Evolutionary conservation across 2,797 vertebrate genomes (phyloP), one percentile per base, ranked within the genome.

Genomic region (Thunnus albacares): DNA sequence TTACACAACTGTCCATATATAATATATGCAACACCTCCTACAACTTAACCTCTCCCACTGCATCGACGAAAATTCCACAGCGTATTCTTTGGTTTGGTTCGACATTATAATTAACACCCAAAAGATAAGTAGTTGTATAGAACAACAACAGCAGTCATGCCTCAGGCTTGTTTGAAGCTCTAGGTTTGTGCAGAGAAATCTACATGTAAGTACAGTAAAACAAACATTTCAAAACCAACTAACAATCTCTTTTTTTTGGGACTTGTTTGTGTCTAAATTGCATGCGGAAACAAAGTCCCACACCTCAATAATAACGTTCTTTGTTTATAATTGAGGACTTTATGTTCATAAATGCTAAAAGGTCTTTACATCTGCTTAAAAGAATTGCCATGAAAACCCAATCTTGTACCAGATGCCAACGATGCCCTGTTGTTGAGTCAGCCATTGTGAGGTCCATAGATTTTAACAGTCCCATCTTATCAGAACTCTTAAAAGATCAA

Each of bases 21-120:
- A 45, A 58, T 53, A 17, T 60, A 38, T 73, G 53, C 52, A 82
- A 49, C 35, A 41, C 64, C 28, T 71, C 38, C 63, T 43, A 52
- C 35, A 69, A 38, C 33, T 18, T 47, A 55, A 58, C 33, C 52
- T 28, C 60, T 55, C 47, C 38, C n/a, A 45, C 43, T n/a, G 52
- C 33, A 71, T 38, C 60, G 35, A 45, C 24, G 82, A 62, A 55
- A 62, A 55, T n/a, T 4, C 45, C 22, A 20, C 28, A 8, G 26
- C 61, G 53, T 56, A 66, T 77, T 69, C 64, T 33, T 71, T 64
- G 26, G 61, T 79, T 69, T 60, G 18, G 49, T 64, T 8, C 55
- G 59, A 75, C 71, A 67, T 62, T 33, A 49, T 35, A 71, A 83
- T 79, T 59, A 81, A 69, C 17, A 53, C 30, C 69, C 47, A 79